A percentile compares a stretch with the other conserved stretches of the same genome.
Conservation (phyloP, 2,797 vertebrate species). For the Peromyscus aztecus region DNA sequence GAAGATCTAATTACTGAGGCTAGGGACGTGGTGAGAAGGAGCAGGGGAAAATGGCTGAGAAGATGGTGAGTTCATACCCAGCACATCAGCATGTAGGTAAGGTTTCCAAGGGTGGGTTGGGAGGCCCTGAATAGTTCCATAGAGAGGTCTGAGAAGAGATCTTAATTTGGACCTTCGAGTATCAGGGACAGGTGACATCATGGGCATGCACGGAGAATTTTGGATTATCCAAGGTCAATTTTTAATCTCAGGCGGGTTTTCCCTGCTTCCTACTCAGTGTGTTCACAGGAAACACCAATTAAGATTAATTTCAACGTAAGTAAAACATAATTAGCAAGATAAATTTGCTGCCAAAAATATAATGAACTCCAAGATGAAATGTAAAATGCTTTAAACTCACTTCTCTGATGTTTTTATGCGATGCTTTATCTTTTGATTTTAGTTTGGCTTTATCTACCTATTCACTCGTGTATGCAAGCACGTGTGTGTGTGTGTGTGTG, state of each 20-base stretch:
- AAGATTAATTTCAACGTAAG: slow-evolving; percentile 82
- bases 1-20: not conserved
- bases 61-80: not conserved
- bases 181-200: not conserved
- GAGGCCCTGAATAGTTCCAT: not conserved
- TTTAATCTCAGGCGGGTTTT: slow-evolving; percentile 74
- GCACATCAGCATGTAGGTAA: not conserved
- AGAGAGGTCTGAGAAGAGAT: not conserved
- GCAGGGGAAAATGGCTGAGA: not conserved
- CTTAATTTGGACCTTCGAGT: not conserved
- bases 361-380: slow-evolving; percentile 79
- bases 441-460: not conserved
- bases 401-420: slow-evolving; percentile 59
- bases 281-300: slow-evolving; percentile 80
- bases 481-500: not conserved
- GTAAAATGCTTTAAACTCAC: slow-evolving; percentile 75
- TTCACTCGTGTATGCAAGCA: not conserved
- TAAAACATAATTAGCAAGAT: slow-evolving; percentile 83
- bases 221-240: slow-evolving; percentile 69
- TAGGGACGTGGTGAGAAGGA: not conserved
- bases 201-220: not conserved
- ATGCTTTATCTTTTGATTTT: slow-evolving; percentile 42
- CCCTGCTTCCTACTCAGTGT: slow-evolving; percentile 66
- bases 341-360: slow-evolving; percentile 83
- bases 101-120: not conserved